Evolutionary conservation across 2,797 vertebrate genomes (phyloP).

Genomic region (Pyrocephalus nanus): DNA sequence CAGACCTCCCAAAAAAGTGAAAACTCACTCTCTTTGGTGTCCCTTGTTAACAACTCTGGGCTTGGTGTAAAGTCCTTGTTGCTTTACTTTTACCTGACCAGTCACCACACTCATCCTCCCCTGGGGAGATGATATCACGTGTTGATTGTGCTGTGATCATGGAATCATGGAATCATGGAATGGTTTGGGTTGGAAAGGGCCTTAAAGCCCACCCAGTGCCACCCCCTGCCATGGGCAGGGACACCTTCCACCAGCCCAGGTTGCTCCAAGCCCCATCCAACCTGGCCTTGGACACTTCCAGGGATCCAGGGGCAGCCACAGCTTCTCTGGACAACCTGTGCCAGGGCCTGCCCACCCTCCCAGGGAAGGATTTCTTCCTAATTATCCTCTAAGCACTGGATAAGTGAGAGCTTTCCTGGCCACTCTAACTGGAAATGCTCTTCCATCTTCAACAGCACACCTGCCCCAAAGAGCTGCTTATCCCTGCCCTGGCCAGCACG

Average conservation of each 20-base stretch:
- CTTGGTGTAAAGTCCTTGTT: too few species aligned
- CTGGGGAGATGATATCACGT: too few species aligned
- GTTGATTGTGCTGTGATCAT: too few species aligned
- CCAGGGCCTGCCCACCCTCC: fast-evolving
- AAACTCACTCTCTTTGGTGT: too few species aligned
- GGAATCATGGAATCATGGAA: neutral
- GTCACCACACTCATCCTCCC: too few species aligned
- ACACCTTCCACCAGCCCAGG: neutral
- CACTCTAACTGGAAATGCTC: neutral
- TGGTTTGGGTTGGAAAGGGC: neutral
- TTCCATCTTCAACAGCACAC: neutral
- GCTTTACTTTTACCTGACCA: too few species aligned
- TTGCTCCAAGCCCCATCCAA: neutral
- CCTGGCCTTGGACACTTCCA: too few species aligned
- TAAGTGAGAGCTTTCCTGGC: neutral
- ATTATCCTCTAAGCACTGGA: slow-evolving; percentile 30
- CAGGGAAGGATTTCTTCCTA: neutral
- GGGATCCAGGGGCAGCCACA: too few species aligned
- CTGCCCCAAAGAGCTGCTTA: neutral
- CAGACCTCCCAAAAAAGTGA: too few species aligned
- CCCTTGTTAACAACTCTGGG: too few species aligned
- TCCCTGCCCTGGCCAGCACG: too few species aligned
- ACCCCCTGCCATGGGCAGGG: neutral
- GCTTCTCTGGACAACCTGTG: too few species aligned
- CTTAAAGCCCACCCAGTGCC: neutral